These are phyloP conservation scores for Periophthalmus modestus DNA, from an alignment of 2,113 vertebrate genomes.

Conservation along the genomic window DNA sequence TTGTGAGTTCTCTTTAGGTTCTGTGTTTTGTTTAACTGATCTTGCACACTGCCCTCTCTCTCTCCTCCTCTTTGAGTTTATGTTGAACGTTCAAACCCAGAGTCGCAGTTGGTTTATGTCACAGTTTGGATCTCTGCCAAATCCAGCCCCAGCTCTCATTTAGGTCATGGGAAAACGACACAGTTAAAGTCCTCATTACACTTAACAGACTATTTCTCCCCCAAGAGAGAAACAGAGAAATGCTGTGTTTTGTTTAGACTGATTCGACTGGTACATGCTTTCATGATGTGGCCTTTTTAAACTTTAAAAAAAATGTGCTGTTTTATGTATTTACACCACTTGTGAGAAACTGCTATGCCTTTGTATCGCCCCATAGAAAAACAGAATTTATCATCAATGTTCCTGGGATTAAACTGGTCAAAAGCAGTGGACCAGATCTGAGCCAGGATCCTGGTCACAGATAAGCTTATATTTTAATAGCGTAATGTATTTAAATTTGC, in stretches of 20 bases:
- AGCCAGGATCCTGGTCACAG: background rate
- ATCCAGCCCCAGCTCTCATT: conserved; percentile 18
- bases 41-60: background rate
- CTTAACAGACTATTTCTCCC: conserved; percentile 7
- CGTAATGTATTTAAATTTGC: no score
- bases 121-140: conserved; percentile 20
- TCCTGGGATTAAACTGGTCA: background rate
- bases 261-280: background rate
- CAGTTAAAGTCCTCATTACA: conserved; percentile 10
- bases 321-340: no score
- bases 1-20: no score
- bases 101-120: conserved; percentile 9
- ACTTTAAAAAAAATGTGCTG: no score
- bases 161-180: conserved; percentile 54
- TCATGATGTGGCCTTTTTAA: background rate
- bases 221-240: background rate
- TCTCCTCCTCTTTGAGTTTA: background rate
- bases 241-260: no score
- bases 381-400: background rate
- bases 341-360: background rate
- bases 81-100: background rate
- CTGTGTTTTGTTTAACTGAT: no score
- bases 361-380: background rate
- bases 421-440: background rate
- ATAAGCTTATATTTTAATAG: no score